These are phyloP conservation scores for Xestia sexstrigata DNA, from an alignment of 2,888 invertebrate species.

Conservation along the genomic window DNA sequence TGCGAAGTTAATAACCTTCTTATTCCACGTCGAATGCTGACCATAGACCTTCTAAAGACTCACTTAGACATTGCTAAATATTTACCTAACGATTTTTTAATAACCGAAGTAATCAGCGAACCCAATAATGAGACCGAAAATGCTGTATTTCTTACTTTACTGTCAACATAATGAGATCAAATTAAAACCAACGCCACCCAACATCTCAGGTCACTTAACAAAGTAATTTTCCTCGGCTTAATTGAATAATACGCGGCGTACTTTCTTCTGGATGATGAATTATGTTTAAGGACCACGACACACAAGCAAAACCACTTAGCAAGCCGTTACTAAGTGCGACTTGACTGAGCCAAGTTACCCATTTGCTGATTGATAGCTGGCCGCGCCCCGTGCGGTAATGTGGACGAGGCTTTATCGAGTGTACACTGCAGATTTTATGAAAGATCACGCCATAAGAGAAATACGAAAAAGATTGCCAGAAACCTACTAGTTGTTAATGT, in stretches of 20 bases:
- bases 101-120: slow-evolving; percentile 27
- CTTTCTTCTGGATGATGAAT: slow-evolving; percentile 55
- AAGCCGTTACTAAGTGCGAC: slow-evolving; percentile 54
- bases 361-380: slow-evolving; percentile 63
- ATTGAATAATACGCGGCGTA: slow-evolving; percentile 32
- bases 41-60: not conserved
- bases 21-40: slow-evolving; percentile 1
- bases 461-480: not conserved
- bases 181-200: slow-evolving; percentile 19
- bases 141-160: slow-evolving; percentile 17
- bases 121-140: slow-evolving; percentile 21
- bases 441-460: not conserved
- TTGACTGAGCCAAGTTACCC: slow-evolving; percentile 48
- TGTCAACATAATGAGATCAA: slow-evolving; percentile 40
- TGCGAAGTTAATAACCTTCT: slow-evolving; percentile 9
- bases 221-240: slow-evolving; percentile 40
- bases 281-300: slow-evolving; percentile 32
- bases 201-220: slow-evolving; percentile 14
- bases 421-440: slow-evolving; percentile 41
- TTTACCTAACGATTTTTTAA: slow-evolving; percentile 29
- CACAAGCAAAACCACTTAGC: slow-evolving; percentile 65
- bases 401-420: slow-evolving; percentile 10
- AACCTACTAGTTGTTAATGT: too few species aligned
- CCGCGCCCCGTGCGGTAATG: slow-evolving; percentile 35
- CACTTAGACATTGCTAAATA: slow-evolving; percentile 15